Percentiles rank a stretch among this genome's conserved stretches.
Conservation (phyloP, 1,140 invertebrate genomes). For the Phymastichus coffea region DNA sequence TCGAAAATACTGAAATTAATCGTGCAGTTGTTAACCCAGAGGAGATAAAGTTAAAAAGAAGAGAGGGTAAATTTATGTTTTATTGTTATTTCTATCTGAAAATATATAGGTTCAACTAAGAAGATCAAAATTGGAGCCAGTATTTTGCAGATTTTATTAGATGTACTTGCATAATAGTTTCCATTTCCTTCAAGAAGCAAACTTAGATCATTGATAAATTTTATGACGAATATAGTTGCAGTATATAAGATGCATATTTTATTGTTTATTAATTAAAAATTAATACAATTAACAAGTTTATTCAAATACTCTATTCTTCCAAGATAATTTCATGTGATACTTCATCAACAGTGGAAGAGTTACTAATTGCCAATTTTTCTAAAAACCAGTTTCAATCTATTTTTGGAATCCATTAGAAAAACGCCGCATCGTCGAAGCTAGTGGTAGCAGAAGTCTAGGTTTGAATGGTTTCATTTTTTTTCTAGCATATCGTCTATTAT, state of each 20-base stretch:
- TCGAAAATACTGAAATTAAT: constrained; percentile 10
- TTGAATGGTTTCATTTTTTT: background rate
- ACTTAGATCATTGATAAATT: background rate
- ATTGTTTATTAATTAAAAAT: too few species aligned
- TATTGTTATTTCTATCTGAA: constrained; percentile 1
- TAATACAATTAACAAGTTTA: too few species aligned
- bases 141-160: background rate
- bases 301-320: too few species aligned
- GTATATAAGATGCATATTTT: too few species aligned
- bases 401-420: too few species aligned
- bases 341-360: too few species aligned
- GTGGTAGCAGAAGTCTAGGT: background rate
- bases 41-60: constrained; percentile 19
- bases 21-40: constrained; percentile 10
- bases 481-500: background rate
- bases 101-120: background rate
- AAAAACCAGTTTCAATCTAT: too few species aligned
- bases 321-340: too few species aligned
- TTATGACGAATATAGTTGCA: background rate
- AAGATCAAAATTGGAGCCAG: background rate
- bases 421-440: too few species aligned
- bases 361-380: too few species aligned
- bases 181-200: background rate
- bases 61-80: constrained; percentile 20
- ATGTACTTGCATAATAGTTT: background rate